A percentile compares a stretch with the other conserved stretches of the same genome.
Conservation (phyloP, 2,888 invertebrate genomes). For the Drosophila kanekoi region DNA sequence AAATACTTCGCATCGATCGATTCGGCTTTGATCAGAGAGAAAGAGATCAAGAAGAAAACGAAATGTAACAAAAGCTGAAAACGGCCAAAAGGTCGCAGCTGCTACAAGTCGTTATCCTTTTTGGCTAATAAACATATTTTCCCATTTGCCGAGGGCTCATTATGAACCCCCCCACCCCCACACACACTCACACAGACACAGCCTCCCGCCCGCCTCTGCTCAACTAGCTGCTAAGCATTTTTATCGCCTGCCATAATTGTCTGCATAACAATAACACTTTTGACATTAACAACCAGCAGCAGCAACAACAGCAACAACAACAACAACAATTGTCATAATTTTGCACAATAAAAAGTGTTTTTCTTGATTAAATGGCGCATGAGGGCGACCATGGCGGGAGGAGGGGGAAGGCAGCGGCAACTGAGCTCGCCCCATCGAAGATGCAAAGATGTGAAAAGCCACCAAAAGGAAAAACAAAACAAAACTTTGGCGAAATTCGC, state of each 20-base stretch:
- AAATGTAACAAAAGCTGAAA: background rate
- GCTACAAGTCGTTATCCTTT: conserved; percentile 47
- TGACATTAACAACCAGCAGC: conserved; percentile 70
- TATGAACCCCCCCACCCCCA: conserved; percentile 10
- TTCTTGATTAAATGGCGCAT: conserved; percentile 75
- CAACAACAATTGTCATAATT: conserved; percentile 71
- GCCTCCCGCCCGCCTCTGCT: background rate
- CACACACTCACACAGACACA: no score
- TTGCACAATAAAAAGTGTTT: conserved; percentile 79
- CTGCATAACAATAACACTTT: conserved; percentile 79
- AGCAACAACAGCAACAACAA: conserved; percentile 25
- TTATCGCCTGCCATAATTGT: conserved; percentile 78
- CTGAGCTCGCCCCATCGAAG: conserved; percentile 6
- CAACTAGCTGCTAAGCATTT: conserved; percentile 54
- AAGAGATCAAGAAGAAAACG: background rate
- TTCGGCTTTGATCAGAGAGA: conserved; percentile 38
- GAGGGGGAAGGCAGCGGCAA: no score
- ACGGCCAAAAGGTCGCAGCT: conserved; percentile 53
- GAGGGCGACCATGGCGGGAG: conserved; percentile 9
- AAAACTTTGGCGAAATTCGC: conserved; percentile 58
- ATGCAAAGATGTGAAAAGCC: conserved; percentile 35
- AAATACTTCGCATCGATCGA: conserved; percentile 32
- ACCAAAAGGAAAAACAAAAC: conserved; percentile 9
- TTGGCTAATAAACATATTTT: conserved; percentile 74
- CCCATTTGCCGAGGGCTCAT: conserved; percentile 62